Evolutionary conservation across 1,140 invertebrate genomes (phyloP).

Genomic region (Macrobrachium nipponense): DNA sequence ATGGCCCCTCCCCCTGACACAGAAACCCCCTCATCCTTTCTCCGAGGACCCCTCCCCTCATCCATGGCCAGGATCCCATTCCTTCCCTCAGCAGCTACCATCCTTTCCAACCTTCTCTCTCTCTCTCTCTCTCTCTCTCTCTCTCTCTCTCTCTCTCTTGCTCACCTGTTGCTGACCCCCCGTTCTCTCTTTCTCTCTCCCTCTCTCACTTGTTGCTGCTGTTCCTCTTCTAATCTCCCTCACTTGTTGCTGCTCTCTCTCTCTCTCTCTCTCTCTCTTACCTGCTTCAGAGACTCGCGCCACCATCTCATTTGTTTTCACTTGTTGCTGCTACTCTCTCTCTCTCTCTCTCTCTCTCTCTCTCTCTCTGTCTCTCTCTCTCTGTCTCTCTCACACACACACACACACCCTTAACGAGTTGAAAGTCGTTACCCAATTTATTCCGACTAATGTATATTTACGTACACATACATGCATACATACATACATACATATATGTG

Average conservation of each 20-base stretch:
- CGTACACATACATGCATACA: background rate
- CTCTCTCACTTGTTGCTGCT: background rate
- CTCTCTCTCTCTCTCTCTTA: conserved; percentile 28
- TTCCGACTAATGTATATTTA: background rate
- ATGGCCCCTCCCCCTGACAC: background rate
- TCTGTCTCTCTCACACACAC: conserved; percentile 9
- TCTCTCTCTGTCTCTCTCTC: background rate
- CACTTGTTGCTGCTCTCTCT: background rate
- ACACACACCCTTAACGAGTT: background rate
- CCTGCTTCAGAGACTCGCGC: too few relatives aligned
- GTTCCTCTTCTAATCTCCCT: conserved; percentile 20
- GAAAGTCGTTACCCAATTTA: background rate
- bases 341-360: background rate
- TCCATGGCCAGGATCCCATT: background rate
- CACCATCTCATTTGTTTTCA: too few relatives aligned
- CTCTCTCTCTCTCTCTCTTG: conserved; percentile 17
- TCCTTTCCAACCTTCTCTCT: conserved; percentile 21
- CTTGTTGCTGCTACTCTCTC: background rate
- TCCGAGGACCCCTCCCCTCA: background rate
- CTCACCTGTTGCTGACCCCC: background rate
- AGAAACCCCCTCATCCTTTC: background rate
- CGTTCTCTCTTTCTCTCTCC: background rate
- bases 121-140: conserved; percentile 35
- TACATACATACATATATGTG: background rate
- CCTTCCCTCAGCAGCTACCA: background rate